Percentiles rank a stretch among this genome's conserved stretches.
phyloP scores from a whole-genome alignment of 2,797 vertebrate genomes.

The Acanthurus tractus region DNA sequence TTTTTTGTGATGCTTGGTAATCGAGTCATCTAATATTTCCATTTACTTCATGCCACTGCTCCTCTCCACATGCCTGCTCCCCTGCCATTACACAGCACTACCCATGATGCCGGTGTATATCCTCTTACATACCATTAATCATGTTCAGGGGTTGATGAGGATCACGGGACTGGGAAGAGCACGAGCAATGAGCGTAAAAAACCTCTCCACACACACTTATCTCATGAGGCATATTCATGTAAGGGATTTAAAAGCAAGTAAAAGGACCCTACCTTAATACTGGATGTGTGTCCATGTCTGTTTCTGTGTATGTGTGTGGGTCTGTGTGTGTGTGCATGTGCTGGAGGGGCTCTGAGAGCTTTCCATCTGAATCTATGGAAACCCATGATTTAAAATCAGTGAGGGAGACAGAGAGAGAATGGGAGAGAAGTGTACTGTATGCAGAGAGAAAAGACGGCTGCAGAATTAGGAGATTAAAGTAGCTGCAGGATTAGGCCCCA shows the following conservation, averaged over 20 bases:
- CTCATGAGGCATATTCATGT: conserved; percentile 12
- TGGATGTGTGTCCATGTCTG: not conserved
- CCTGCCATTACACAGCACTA: conserved; percentile 26
- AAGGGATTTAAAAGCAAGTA: conserved; percentile 57
- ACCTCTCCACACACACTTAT: conserved; percentile 30
- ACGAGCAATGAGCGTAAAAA: conserved; percentile 19
- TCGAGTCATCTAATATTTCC: conserved; percentile 68
- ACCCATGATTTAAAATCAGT: conserved; percentile 60
- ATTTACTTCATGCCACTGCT: conserved; percentile 48
- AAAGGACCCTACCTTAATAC: conserved; percentile 52
- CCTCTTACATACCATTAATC: conserved; percentile 65
- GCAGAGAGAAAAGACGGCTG: conserved; percentile 57
- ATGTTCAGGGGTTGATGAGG: conserved; percentile 36
- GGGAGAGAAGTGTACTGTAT: conserved; percentile 46
- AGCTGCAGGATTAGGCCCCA: conserved; percentile 82
- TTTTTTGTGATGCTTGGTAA: conserved; percentile 59
- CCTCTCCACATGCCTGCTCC: conserved; percentile 46
- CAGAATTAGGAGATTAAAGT: conserved; percentile 86
- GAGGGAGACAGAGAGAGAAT: conserved; percentile 37
- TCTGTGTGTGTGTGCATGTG: conserved; percentile 12
- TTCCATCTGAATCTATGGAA: conserved; percentile 48
- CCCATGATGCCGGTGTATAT: conserved; percentile 51
- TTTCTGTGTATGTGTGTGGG: conserved; percentile 12
- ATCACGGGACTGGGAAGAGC: conserved; percentile 15
- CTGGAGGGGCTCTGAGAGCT: conserved; percentile 21